Evolutionary conservation across 1,140 invertebrate genomes (phyloP).

Genomic region (Drosophila arizonae): DNA sequence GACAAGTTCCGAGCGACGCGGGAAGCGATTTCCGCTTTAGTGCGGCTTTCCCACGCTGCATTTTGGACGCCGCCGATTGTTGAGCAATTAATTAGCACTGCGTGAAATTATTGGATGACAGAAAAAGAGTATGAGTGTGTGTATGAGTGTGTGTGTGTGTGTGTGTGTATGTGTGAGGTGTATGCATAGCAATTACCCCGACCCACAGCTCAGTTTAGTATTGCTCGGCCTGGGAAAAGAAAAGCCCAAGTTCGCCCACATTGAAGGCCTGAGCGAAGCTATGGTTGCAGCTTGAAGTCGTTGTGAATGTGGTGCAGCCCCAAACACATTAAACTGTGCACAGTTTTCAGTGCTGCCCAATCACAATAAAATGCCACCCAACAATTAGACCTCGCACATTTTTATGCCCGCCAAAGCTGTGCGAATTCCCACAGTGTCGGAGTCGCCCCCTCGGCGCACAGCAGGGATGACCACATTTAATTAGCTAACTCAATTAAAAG

Average conservation of each 20-base stretch:
- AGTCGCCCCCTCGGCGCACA: conserved; percentile 13
- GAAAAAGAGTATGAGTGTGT: neutral
- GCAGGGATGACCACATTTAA: conserved; percentile 58
- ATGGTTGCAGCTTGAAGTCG: neutral
- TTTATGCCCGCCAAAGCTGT: conserved; percentile 71
- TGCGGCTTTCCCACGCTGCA: conserved; percentile 66
- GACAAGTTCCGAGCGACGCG: conserved; percentile 42
- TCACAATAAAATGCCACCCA: conserved; percentile 77
- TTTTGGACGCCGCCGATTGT: conserved; percentile 56
- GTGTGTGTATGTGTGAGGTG: conserved; percentile 38
- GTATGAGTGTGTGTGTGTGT: conserved; percentile 26
- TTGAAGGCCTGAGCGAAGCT: conserved; percentile 11
- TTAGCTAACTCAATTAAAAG: conserved; percentile 80
- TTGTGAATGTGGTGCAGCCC: neutral
- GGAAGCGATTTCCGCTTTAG: conserved; percentile 27
- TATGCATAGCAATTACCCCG: conserved; percentile 66
- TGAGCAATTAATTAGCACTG: conserved; percentile 79
- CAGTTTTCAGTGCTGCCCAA: conserved; percentile 55
- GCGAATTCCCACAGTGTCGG: conserved; percentile 64
- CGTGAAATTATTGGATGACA: conserved; percentile 66
- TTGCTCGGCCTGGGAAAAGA: conserved; percentile 58
- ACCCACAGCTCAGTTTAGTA: conserved; percentile 7
- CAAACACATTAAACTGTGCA: conserved; percentile 21
- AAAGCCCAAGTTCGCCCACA: conserved; percentile 21
- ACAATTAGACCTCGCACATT: conserved; percentile 66